Evolutionary conservation across 1,140 invertebrate species (phyloP).

Genomic region (Ceratoteleas bidentatus): DNA sequence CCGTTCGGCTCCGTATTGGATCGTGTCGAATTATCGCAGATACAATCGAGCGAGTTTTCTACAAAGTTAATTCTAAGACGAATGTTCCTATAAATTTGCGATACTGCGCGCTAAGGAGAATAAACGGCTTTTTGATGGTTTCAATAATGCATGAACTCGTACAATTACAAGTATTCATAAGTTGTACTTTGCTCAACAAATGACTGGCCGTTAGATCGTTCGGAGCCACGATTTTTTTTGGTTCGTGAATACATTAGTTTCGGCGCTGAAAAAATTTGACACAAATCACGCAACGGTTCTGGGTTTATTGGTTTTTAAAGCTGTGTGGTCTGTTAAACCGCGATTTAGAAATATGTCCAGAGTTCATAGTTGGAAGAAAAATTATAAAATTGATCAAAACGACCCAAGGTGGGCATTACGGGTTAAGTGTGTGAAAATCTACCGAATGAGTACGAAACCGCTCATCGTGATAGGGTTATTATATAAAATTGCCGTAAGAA

Average conservation of each 20-base stretch:
- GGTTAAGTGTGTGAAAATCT: slow-evolving; percentile 6
- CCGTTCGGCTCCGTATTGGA: slow-evolving; percentile 61
- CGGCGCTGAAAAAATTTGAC: slow-evolving; percentile 15
- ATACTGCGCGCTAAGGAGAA: slow-evolving; percentile 22
- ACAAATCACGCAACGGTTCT: slow-evolving; percentile 17
- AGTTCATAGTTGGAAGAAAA: slow-evolving; percentile 5
- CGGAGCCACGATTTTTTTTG: no score
- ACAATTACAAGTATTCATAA: neutral
- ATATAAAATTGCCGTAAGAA: slow-evolving; percentile 24
- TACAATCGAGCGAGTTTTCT: slow-evolving; percentile 62
- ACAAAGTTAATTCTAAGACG: slow-evolving; percentile 48
- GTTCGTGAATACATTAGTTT: no score
- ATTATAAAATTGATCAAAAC: neutral
- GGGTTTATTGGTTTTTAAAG: slow-evolving; percentile 19
- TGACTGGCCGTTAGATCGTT: no score
- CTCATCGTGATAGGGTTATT: slow-evolving; percentile 10
- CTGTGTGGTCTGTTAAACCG: no score
- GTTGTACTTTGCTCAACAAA: no score
- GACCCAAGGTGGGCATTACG: neutral
- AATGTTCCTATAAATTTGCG: slow-evolving; percentile 47
- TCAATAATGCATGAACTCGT: slow-evolving; percentile 5
- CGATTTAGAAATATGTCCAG: no score
- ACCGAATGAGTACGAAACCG: slow-evolving; percentile 1
- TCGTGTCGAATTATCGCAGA: slow-evolving; percentile 63
- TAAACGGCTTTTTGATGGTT: slow-evolving; percentile 4